Percentiles rank a stretch among this genome's conserved stretches.
Conservation (phyloP, 2,113 vertebrate species). For the Pseudopipra pipra region DNA sequence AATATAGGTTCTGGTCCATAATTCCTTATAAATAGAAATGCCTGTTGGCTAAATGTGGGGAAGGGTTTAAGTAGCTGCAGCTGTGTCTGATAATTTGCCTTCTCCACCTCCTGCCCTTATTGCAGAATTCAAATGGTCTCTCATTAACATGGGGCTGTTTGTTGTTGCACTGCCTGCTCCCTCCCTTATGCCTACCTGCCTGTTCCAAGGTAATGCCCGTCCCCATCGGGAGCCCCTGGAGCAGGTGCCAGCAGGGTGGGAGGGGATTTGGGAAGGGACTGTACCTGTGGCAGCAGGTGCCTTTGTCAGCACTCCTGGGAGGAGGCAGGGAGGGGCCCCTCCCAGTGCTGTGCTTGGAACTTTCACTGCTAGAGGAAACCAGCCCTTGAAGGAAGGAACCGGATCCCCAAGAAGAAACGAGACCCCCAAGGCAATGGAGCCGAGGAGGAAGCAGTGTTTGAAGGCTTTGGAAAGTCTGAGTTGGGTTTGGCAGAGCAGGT, state of each 20-base stretch:
- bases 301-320: constrained; percentile 51
- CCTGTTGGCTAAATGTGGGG: neutral
- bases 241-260: constrained; percentile 38
- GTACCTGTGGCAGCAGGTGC: constrained; percentile 71
- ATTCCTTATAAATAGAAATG: neutral
- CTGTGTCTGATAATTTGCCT: neutral
- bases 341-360: neutral
- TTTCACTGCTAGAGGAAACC: neutral
- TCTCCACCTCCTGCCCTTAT: neutral
- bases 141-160: constrained; percentile 9
- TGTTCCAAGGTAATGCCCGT: neutral
- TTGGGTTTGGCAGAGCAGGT: constrained; percentile 3
- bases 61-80: neutral
- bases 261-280: constrained; percentile 55
- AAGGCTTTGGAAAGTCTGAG: constrained; percentile 3
- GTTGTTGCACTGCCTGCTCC: neutral
- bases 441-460: neutral
- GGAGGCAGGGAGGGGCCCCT: neutral
- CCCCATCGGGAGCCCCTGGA: constrained; percentile 57
- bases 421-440: neutral
- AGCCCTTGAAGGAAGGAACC: neutral
- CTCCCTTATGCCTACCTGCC: neutral
- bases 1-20: neutral
- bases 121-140: neutral
- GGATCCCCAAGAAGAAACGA: neutral